phyloP scores from a whole-genome alignment of 2,888 invertebrate species.

The Perithous albicinctus region DNA sequence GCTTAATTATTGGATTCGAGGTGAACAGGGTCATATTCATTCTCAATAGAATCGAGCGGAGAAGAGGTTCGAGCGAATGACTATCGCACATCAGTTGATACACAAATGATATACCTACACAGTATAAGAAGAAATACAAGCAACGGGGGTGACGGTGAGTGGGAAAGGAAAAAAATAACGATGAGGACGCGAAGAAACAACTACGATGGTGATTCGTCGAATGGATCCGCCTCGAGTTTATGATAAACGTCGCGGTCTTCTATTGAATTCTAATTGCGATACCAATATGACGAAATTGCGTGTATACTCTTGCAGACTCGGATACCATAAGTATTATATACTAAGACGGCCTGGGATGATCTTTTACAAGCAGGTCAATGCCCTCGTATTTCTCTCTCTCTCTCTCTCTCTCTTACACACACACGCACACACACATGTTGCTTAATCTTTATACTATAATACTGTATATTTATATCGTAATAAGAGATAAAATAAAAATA shows the following conservation, averaged over 20 bases:
- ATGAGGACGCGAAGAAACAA: not conserved
- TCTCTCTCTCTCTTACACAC: not conserved
- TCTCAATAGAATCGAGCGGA: not conserved
- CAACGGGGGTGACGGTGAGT: not conserved
- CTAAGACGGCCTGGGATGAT: not conserved
- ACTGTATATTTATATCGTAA: conserved; percentile 1
- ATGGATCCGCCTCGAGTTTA: not conserved
- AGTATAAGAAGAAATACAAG: not conserved
- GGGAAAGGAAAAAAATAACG: not conserved
- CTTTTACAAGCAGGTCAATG: conserved; percentile 17
- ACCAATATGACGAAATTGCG: not conserved
- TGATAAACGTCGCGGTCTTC: not conserved
- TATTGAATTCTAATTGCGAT: not conserved
- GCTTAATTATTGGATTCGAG: conserved; percentile 1
- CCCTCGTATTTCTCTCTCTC: conserved; percentile 16
- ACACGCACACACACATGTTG: not conserved
- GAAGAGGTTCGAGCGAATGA: not conserved
- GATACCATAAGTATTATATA: not conserved
- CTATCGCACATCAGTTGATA: not conserved
- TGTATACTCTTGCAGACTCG: not conserved
- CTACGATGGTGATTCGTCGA: not conserved
- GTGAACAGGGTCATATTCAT: not conserved
- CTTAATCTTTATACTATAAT: not conserved
- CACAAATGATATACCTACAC: not conserved
- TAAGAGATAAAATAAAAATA: not conserved